Conservation (phyloP, 2,888 invertebrate species). For the Emmelina monodactyla region DNA sequence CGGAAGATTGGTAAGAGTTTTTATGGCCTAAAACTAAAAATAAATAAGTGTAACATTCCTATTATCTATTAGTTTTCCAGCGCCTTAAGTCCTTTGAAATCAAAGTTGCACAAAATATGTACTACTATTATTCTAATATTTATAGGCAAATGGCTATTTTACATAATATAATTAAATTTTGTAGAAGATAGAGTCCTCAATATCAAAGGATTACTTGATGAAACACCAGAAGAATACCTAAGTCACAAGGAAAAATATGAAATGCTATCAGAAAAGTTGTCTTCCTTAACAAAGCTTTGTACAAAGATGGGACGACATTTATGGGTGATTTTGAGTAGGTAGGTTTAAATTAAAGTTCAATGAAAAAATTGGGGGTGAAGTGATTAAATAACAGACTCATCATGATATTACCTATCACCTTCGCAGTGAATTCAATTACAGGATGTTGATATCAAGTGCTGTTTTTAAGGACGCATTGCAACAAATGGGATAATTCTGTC, state of each 20-base stretch:
- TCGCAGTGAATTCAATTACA: no score
- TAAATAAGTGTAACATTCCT: neutral
- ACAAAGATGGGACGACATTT: conserved; percentile 68
- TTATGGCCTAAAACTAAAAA: neutral
- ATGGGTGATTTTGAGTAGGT: no score
- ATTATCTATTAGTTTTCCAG: no score
- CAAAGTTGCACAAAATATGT: neutral
- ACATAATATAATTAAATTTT: neutral
- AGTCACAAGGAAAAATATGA: conserved; percentile 85
- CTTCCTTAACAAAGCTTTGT: conserved; percentile 67
- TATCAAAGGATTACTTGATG: conserved; percentile 48
- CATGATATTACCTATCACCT: no score
- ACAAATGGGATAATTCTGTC: no score
- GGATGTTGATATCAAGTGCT: no score
- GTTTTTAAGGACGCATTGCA: conserved; percentile 72
- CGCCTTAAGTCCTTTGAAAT: neutral
- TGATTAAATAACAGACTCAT: neutral
- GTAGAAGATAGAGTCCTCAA: neutral
- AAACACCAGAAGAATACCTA: conserved; percentile 74
- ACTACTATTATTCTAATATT: no score
- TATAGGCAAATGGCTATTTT: no score
- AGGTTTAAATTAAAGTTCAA: conserved; percentile 70
- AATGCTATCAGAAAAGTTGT: conserved; percentile 73
- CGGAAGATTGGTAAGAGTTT: conserved; percentile 36
- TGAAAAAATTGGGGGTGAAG: conserved; percentile 58